Evolutionary conservation across 2,113 vertebrate genomes (phyloP).

Genomic region (Nycticebus coucang): DNA sequence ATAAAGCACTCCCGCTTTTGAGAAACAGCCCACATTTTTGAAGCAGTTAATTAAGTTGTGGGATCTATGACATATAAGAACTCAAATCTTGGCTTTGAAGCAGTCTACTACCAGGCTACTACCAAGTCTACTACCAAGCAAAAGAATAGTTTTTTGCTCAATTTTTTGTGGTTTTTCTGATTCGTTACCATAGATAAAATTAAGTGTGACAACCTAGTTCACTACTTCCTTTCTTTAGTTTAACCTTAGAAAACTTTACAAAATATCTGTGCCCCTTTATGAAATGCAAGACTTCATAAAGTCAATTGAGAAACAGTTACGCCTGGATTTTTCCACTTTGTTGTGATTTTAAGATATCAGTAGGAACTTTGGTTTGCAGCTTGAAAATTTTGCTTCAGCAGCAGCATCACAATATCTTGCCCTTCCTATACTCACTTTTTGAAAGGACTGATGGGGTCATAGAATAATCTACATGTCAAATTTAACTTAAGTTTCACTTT

Average conservation of each 20-base stretch:
- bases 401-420: background rate
- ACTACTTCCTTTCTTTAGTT: slow-evolving; percentile 9
- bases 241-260: background rate
- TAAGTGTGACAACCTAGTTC: background rate
- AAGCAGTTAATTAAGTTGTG: background rate
- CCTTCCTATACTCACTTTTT: background rate
- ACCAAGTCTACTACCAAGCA: background rate
- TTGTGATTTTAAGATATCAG: background rate
- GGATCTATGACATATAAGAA: background rate
- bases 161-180: background rate
- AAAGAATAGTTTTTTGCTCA: slow-evolving; percentile 2
- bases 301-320: background rate
- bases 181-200: slow-evolving; percentile 4
- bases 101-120: background rate
- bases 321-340: background rate
- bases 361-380: background rate
- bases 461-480: background rate
- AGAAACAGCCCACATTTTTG: background rate
- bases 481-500: slow-evolving; percentile 46
- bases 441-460: background rate
- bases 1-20: background rate
- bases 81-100: background rate
- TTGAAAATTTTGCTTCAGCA: slow-evolving; percentile 12
- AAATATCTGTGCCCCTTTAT: background rate
- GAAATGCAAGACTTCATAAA: background rate